Evolutionary conservation across 1,140 invertebrate species (phyloP).

Genomic region (Drosophila teissieri): DNA sequence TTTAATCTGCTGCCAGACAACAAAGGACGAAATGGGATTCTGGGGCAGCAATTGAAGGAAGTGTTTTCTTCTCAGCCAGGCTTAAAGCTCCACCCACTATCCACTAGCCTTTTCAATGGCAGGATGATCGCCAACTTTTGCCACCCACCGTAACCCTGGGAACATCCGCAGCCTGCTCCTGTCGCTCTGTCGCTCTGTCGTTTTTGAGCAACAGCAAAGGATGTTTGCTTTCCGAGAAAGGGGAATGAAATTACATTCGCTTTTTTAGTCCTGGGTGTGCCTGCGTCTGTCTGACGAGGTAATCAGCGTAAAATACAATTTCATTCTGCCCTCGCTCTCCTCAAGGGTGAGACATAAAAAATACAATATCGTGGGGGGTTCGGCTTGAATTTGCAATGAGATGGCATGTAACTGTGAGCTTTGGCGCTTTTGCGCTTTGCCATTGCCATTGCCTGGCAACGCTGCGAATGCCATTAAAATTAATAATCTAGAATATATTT

Average conservation of each 20-base stretch:
- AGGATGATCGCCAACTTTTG: conserved; percentile 63
- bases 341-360: conserved; percentile 59
- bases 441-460: conserved; percentile 33
- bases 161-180: conserved; percentile 50
- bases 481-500: conserved; percentile 37
- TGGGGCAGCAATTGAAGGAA: conserved; percentile 2
- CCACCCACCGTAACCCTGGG: conserved; percentile 57
- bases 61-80: background rate
- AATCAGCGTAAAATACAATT: conserved; percentile 78
- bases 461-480: conserved; percentile 38
- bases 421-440: conserved; percentile 23
- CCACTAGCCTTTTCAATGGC: conserved; percentile 4
- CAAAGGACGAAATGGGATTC: conserved; percentile 31
- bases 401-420: conserved; percentile 26
- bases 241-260: conserved; percentile 71
- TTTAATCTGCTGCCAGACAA: conserved; percentile 40
- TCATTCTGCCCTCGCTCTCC: conserved; percentile 34
- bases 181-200: conserved; percentile 3
- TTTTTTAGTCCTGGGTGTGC: conserved; percentile 54
- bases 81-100: conserved; percentile 19
- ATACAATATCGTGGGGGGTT: conserved; percentile 36
- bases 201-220: conserved; percentile 26
- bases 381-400: conserved; percentile 54
- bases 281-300: conserved; percentile 62
- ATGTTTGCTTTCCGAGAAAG: conserved; percentile 20